Percentiles rank a stretch among this genome's conserved stretches.
Conservation (phyloP, 2,797 vertebrate species). For the Channa striata region DNA sequence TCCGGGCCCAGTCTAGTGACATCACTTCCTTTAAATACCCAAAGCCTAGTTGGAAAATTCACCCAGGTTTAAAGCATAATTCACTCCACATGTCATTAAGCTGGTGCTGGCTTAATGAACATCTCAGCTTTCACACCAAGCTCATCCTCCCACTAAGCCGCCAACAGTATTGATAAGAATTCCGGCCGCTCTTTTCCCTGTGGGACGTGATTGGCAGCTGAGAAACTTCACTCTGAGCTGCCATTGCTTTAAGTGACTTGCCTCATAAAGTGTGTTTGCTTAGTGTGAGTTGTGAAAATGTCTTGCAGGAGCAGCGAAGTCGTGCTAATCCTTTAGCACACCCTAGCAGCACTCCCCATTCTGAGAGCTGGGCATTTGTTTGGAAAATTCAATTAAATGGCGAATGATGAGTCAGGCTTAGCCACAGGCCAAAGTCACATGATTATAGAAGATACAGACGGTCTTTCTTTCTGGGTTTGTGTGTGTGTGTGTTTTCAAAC, state of each 20-base stretch:
- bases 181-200: conserved; percentile 60
- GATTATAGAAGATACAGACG: conserved; percentile 52
- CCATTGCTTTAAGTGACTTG: conserved; percentile 58
- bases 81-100: conserved; percentile 65
- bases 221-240: conserved; percentile 44
- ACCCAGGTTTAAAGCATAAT: conserved; percentile 55
- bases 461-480: neutral
- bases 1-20: conserved; percentile 57
- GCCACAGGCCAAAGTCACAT: conserved; percentile 38
- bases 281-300: conserved; percentile 61
- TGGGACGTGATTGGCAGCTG: conserved; percentile 62
- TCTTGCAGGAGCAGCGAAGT: conserved; percentile 48
- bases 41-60: conserved; percentile 61
- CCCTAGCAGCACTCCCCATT: conserved; percentile 47
- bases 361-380: conserved; percentile 50
- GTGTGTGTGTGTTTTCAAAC: conserved; percentile 20
- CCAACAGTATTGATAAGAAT: conserved; percentile 49
- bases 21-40: conserved; percentile 64
- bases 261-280: conserved; percentile 48
- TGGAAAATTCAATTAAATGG: conserved; percentile 67
- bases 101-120: conserved; percentile 47
- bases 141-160: conserved; percentile 55
- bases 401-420: conserved; percentile 55
- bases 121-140: conserved; percentile 63
- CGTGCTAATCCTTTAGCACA: conserved; percentile 56